These are phyloP conservation scores for Cabera pusaria DNA, from an alignment of 2,888 invertebrate species.

Conservation along the genomic window DNA sequence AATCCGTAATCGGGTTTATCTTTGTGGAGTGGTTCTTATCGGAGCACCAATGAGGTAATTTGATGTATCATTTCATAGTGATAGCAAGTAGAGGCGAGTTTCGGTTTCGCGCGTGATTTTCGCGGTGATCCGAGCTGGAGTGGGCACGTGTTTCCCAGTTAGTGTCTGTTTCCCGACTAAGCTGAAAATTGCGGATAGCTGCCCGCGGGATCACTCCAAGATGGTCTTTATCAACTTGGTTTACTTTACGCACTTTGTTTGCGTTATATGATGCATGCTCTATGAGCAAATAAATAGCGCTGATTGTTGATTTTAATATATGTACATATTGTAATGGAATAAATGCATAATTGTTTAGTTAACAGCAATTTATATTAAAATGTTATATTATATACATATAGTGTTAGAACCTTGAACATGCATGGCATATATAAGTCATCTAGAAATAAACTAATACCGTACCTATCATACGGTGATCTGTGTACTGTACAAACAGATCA, in stretches of 20 bases:
- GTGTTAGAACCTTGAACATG: too few relatives aligned
- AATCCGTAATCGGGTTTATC: constrained; percentile 49
- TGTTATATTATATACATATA: too few relatives aligned
- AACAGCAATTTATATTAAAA: too few relatives aligned
- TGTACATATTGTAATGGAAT: too few relatives aligned
- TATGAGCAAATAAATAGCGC: constrained; percentile 5
- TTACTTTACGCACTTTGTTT: constrained; percentile 18
- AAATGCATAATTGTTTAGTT: too few relatives aligned
- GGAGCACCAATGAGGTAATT: constrained; percentile 63
- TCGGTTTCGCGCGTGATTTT: constrained; percentile 33
- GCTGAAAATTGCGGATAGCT: too few relatives aligned
- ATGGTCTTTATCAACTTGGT: constrained; percentile 23
- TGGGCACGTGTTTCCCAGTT: constrained; percentile 32
- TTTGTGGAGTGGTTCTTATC: constrained; percentile 59
- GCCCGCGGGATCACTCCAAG: constrained; percentile 15
- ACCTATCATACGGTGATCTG: too few relatives aligned
- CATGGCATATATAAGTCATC: too few relatives aligned
- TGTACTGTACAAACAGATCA: too few relatives aligned
- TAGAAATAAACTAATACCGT: too few relatives aligned
- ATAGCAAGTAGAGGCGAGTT: constrained; percentile 51
- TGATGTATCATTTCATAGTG: constrained; percentile 72
- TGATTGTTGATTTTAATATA: too few relatives aligned
- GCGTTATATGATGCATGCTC: constrained; percentile 4
- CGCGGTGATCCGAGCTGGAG: constrained; percentile 19
- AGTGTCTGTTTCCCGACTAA: constrained; percentile 38